Percentiles rank a stretch among this genome's conserved stretches.
Conservation (phyloP, 2,797 vertebrate species). For the Pterois miles region DNA sequence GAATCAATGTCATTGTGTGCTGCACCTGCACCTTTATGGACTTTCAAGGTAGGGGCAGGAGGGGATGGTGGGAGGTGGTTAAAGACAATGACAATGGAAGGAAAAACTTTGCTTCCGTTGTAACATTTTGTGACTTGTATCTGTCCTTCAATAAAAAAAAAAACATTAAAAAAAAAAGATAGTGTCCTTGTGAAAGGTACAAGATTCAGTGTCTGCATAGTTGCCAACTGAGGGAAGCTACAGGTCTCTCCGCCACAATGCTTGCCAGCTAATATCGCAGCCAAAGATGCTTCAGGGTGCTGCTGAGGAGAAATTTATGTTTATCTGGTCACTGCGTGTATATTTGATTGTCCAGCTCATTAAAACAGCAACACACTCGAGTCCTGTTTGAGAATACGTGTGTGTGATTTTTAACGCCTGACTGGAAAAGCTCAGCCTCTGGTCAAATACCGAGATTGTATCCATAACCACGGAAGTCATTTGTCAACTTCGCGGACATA, state of each 20-base stretch:
- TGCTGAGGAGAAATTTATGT: neutral
- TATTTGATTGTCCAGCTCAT: slow-evolving; percentile 40
- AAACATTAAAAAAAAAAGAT: neutral
- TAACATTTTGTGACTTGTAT: too few species aligned
- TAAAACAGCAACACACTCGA: slow-evolving; percentile 26
- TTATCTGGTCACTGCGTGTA: slow-evolving; percentile 8
- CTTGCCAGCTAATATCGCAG: neutral
- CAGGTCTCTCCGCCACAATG: neutral
- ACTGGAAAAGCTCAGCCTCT: slow-evolving; percentile 55
- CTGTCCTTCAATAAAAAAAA: too few species aligned
- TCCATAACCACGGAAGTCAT: slow-evolving; percentile 60
- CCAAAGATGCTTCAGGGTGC: neutral
- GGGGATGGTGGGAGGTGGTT: too few species aligned
- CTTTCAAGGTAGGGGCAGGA: too few species aligned
- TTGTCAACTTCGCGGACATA: slow-evolving; percentile 66
- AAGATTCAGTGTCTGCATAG: neutral
- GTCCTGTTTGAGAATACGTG: slow-evolving; percentile 4
- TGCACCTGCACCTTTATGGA: too few species aligned
- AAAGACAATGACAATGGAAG: too few species aligned
- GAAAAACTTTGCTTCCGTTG: too few species aligned
- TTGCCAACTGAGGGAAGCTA: neutral
- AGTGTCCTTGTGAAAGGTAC: neutral
- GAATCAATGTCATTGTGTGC: too few species aligned
- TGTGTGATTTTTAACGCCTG: slow-evolving; percentile 30
- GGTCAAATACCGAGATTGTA: slow-evolving; percentile 62